Evolutionary conservation across 2,888 invertebrate species (phyloP), one percentile per base, ranked within the genome.

Genomic region (Trissolcus brochymenae): DNA sequence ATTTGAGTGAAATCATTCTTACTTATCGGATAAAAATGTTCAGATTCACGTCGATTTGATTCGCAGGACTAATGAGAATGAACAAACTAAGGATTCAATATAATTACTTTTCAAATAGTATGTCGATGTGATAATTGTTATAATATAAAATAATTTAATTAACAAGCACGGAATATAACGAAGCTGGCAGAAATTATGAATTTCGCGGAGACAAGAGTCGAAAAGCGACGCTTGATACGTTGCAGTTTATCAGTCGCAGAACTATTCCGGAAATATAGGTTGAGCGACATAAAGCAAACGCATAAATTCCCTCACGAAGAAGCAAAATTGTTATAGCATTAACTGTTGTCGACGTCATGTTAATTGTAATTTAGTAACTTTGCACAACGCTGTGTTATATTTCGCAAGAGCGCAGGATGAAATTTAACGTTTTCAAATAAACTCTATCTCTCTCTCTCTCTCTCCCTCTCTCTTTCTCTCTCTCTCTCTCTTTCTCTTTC

Each of bases 341-440:
- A 75, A 70, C 68, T 64, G 75, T 64, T 75, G 74, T 62, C 64
- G 68, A 59, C 68, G 53, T 60, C 60, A 21, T 65, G 75, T 75
- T 75, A 65, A 75, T 75, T 70, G 68, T 75, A 70, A 75, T 65
- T 51, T 60, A 68, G 68, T 65, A 65, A 70, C 75, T 75, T 75
- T 75, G 60, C 68, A 75, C 65, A 75, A 70, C 43, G 55, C 50
- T 46, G 68, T 60, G 59, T 70, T 68, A 59, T 70, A 75, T 75
- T 75, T 68, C 65, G 43, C 41, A 35, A 57, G 51, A n/a, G 68
- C 50, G 17, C 53, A 40, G 65, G 68, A 70, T 70, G 68, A 70
- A 75, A 70, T 59, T 54, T 59, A 75, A 68, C 62, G 59, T 57
- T 68, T 74, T 61, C 67, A 41, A 67, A 74, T 74, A 50, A 74